Evolutionary conservation across 2,888 invertebrate genomes (phyloP).

Genomic region (Hymenopus coronatus): DNA sequence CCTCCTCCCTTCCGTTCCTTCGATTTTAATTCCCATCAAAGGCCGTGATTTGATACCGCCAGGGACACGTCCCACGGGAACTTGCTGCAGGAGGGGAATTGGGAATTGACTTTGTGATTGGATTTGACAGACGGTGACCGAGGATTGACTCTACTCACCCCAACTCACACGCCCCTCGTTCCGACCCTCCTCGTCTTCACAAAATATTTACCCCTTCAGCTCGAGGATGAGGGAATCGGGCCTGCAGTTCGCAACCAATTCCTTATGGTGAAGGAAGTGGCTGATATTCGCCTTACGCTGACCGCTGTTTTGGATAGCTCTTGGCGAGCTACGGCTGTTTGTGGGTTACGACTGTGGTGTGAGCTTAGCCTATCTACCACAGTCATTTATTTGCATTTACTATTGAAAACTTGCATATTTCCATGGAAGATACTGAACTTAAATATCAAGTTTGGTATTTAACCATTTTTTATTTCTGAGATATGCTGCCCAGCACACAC

Average conservation of each 20-base stretch:
- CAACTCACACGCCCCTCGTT: not conserved
- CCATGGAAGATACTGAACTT: too few species aligned
- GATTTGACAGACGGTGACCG: slow-evolving; percentile 35
- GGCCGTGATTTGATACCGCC: slow-evolving; percentile 27
- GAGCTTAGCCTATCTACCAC: too few species aligned
- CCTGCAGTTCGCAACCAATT: not conserved
- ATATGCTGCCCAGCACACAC: too few species aligned
- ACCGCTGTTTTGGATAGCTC: not conserved
- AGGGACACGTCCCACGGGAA: slow-evolving; percentile 17
- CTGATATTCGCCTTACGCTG: not conserved
- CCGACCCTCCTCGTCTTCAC: not conserved
- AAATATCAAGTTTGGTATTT: too few species aligned
- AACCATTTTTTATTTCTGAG: too few species aligned
- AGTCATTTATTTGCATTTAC: too few species aligned
- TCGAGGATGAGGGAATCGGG: not conserved
- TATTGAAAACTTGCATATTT: too few species aligned
- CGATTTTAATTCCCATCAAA: slow-evolving; percentile 32
- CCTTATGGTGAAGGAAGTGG: too few species aligned
- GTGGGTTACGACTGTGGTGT: too few species aligned
- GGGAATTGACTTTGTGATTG: slow-evolving; percentile 35
- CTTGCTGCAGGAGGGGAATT: slow-evolving; percentile 15
- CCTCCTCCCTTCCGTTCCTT: slow-evolving; percentile 6
- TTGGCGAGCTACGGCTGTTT: too few species aligned
- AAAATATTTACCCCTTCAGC: slow-evolving; percentile 18
- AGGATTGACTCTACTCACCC: slow-evolving; percentile 30